A percentile compares a stretch with the other conserved stretches of the same genome.
These are phyloP conservation scores for Apistogramma diplotaenia DNA, from an alignment of 2,113 vertebrate species.

Conservation along the genomic window DNA sequence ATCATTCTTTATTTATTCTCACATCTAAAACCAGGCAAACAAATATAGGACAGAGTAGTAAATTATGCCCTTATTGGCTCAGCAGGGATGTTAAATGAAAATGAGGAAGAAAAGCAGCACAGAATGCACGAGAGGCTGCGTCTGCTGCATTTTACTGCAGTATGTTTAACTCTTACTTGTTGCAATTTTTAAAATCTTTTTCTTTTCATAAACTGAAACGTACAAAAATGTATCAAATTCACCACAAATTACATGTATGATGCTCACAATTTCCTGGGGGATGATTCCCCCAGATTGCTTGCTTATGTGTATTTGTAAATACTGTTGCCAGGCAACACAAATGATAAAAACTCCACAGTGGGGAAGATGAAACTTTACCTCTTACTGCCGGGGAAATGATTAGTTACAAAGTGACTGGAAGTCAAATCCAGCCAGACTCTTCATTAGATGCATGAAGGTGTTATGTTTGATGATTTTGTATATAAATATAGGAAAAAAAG, in stretches of 20 bases:
- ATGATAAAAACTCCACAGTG: neutral
- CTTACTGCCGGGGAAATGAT: neutral
- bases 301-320: neutral
- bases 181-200: too few relatives aligned
- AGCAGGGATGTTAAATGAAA: neutral
- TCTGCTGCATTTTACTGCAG: too few relatives aligned
- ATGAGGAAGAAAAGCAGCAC: neutral
- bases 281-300: neutral
- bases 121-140: too few relatives aligned
- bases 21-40: neutral
- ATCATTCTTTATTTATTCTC: too few relatives aligned
- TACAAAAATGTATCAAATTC: neutral
- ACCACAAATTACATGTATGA: neutral
- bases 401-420: neutral
- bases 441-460: neutral
- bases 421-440: neutral
- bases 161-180: too few relatives aligned
- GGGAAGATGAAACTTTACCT: neutral
- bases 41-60: neutral
- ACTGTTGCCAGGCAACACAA: neutral
- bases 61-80: neutral
- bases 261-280: neutral
- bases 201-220: too few relatives aligned
- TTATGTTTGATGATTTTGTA: neutral
- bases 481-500: too few relatives aligned